phyloP scores from a whole-genome alignment of 2,113 vertebrate genomes.

The Limnothrissa miodon region DNA sequence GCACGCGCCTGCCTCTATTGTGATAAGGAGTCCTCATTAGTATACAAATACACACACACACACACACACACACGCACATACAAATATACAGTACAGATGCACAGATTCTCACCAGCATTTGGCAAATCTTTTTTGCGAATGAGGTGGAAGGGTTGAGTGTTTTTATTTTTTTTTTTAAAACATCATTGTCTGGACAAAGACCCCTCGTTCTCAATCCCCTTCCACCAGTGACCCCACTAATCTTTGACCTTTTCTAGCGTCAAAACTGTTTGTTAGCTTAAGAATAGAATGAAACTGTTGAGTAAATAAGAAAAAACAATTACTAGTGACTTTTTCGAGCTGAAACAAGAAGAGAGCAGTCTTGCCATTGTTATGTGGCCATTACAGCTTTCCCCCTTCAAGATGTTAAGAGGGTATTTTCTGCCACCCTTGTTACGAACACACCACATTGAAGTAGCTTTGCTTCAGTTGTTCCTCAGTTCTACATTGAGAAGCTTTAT shows the following conservation, averaged over 20 bases:
- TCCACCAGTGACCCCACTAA: constrained; percentile 1
- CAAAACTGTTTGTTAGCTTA: background rate
- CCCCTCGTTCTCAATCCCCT: background rate
- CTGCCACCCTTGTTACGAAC: background rate
- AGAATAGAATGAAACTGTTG: background rate
- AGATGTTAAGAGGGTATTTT: background rate
- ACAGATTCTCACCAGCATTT: constrained; percentile 70
- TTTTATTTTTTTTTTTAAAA: too few species aligned
- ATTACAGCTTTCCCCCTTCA: background rate
- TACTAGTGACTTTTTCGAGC: background rate
- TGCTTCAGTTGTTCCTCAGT: background rate
- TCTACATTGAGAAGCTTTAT: background rate
- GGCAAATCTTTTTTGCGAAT: constrained; percentile 50
- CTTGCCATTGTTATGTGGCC: background rate
- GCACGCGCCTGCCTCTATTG: constrained; percentile 45
- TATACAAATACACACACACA: constrained; percentile 26
- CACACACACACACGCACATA: constrained; percentile 22
- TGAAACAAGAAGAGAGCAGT: background rate
- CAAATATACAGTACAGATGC: constrained; percentile 36
- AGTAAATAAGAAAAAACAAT: background rate
- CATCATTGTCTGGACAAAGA: background rate
- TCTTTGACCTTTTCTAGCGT: constrained; percentile 17
- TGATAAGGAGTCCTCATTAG: constrained; percentile 41
- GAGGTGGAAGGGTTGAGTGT: constrained; percentile 42
- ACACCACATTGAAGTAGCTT: background rate